A percentile compares a stretch with the other conserved stretches of the same genome.
These are phyloP conservation scores for Lydus trimaculatus DNA, from an alignment of 2,888 invertebrate species.

Conservation along the genomic window DNA sequence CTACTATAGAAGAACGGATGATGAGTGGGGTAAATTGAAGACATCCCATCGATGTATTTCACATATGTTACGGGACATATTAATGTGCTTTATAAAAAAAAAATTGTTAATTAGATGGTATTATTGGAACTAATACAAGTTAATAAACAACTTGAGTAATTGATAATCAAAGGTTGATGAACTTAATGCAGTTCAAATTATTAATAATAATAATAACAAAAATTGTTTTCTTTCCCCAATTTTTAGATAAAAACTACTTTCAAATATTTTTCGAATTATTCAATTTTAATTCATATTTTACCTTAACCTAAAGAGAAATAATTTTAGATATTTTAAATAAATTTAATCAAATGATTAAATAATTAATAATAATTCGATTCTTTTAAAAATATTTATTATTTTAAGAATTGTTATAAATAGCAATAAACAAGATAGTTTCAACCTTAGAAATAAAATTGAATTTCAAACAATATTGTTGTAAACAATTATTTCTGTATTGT, in stretches of 20 bases:
- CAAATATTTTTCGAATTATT: background rate
- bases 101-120: background rate
- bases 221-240: background rate
- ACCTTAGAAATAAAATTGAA: background rate
- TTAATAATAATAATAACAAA: background rate
- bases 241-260: background rate
- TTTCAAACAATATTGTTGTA: background rate
- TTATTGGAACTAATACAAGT: background rate
- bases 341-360: too few species aligned
- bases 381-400: background rate
- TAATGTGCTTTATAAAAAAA: too few species aligned
- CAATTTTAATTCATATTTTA: background rate
- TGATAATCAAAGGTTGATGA: conserved; percentile 31
- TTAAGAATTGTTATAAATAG: background rate
- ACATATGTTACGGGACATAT: too few species aligned
- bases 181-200: conserved; percentile 27
- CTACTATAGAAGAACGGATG: too few species aligned
- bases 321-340: too few species aligned
- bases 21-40: too few species aligned
- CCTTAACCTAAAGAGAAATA: background rate
- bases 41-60: too few species aligned
- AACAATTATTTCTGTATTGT: background rate
- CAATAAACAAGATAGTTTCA: background rate
- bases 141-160: conserved; percentile 26
- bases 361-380: too few species aligned